These are phyloP conservation scores for Podarcis raffonei DNA, from an alignment of 2,113 vertebrate genomes.

Conservation along the genomic window DNA sequence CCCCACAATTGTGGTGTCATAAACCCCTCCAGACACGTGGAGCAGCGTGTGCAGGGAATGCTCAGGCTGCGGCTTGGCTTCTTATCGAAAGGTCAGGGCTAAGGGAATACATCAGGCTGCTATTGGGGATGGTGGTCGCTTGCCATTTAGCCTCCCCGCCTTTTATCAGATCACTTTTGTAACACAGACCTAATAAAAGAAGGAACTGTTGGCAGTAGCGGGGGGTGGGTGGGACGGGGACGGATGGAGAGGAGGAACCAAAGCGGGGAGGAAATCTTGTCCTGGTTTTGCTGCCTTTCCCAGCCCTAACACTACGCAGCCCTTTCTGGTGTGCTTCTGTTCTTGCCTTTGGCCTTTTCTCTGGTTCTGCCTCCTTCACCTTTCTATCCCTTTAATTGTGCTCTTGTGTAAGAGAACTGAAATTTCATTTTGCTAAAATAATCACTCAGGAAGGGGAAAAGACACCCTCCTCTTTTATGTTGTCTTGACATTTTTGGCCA, in stretches of 20 bases:
- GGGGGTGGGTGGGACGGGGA: too few species aligned
- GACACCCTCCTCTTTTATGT: constrained; percentile 20
- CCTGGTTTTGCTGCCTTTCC: constrained; percentile 35
- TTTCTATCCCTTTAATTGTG: background rate
- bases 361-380: constrained; percentile 44
- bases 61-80: constrained; percentile 71
- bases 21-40: constrained; percentile 54
- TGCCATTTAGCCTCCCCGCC: constrained; percentile 73
- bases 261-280: constrained; percentile 59
- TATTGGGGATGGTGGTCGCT: constrained; percentile 74
- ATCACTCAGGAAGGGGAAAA: constrained; percentile 34
- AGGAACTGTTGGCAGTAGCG: constrained; percentile 43
- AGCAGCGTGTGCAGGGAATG: constrained; percentile 69
- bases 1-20: constrained; percentile 67
- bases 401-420: constrained; percentile 49
- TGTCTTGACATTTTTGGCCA: background rate
- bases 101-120: constrained; percentile 74
- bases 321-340: constrained; percentile 58
- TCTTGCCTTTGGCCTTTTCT: constrained; percentile 55
- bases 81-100: constrained; percentile 77
- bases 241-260: constrained; percentile 30
- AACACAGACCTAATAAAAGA: constrained; percentile 67
- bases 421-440: constrained; percentile 63
- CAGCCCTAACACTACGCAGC: constrained; percentile 53
- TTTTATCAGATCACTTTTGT: constrained; percentile 75